These are phyloP conservation scores for Geococcyx californianus DNA, from an alignment of 2,113 vertebrate species.

Conservation along the genomic window DNA sequence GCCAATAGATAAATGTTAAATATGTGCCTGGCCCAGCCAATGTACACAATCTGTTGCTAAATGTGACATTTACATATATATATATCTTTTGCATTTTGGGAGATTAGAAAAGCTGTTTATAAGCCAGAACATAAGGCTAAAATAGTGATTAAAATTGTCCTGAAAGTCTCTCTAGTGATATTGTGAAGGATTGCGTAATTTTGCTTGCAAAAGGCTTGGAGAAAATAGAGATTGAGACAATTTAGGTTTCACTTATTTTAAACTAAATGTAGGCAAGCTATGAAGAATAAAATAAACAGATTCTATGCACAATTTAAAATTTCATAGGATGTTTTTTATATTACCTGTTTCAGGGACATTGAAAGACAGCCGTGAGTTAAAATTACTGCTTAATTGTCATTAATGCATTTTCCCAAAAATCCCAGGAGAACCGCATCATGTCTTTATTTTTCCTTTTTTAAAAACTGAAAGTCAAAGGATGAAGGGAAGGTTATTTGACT, in stretches of 20 bases:
- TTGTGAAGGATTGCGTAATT: neutral
- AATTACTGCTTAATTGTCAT: conserved; percentile 21
- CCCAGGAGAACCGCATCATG: neutral
- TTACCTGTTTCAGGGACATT: neutral
- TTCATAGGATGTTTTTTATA: neutral
- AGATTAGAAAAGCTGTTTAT: conserved; percentile 22
- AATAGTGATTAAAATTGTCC: neutral
- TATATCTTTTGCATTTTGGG: neutral
- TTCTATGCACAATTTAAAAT: neutral
- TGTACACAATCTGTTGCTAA: conserved; percentile 36
- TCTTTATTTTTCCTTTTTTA: neutral
- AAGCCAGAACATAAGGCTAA: conserved; percentile 23
- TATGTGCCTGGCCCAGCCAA: neutral
- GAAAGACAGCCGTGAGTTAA: conserved; percentile 30
- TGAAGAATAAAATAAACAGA: neutral
- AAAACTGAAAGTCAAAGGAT: neutral
- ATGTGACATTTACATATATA: conserved; percentile 47
- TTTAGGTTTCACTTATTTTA: neutral
- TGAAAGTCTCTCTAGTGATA: neutral
- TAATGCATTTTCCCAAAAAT: conserved; percentile 13
- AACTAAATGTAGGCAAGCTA: neutral
- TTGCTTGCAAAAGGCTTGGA: neutral
- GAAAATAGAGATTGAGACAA: neutral
- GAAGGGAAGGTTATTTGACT: neutral
- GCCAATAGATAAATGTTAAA: conserved; percentile 40